A percentile compares a stretch with the other conserved stretches of the same genome.
Conservation (phyloP, 2,113 vertebrate species). For the Festucalex cinctus region DNA sequence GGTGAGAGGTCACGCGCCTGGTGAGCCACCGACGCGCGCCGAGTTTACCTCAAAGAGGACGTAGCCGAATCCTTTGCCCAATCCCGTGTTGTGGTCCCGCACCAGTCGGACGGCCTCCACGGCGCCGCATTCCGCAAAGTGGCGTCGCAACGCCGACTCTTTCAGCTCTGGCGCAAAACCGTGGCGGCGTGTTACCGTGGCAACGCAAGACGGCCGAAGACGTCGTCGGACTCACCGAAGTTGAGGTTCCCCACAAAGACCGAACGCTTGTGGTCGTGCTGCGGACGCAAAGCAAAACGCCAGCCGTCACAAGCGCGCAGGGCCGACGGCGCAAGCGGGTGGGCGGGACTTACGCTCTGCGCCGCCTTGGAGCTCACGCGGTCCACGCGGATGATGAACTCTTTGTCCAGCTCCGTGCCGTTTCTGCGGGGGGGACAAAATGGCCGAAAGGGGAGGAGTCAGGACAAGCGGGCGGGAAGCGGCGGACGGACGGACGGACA, state of each 20-base stretch:
- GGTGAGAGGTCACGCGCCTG: background rate
- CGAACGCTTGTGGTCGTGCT: conserved; percentile 88
- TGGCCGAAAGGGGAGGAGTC: too few species aligned
- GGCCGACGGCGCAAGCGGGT: background rate
- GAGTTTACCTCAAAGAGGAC: conserved; percentile 83
- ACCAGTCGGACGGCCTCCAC: conserved; percentile 82
- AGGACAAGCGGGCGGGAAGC: background rate
- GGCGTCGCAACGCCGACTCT: conserved; percentile 73
- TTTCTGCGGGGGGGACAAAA: conserved; percentile 73
- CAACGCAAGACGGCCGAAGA: background rate
- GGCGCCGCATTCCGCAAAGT: conserved; percentile 81
- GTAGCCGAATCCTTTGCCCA: conserved; percentile 93
- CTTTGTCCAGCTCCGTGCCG: conserved; percentile 80
- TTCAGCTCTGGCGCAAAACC: conserved; percentile 72
- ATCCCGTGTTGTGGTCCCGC: conserved; percentile 78
- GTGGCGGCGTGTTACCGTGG: background rate
- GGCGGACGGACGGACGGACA: too few species aligned
- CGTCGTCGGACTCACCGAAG: conserved; percentile 79
- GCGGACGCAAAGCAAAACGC: conserved; percentile 44
- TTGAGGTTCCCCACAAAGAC: conserved; percentile 90
- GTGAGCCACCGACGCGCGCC: fast-evolving
- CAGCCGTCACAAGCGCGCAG: background rate
- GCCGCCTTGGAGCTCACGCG: conserved; percentile 59
- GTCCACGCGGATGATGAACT: conserved; percentile 87
- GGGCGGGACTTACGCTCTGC: conserved; percentile 5